A percentile compares a stretch with the other conserved stretches of the same genome.
These are phyloP conservation scores for Arion vulgaris DNA, from an alignment of 1,140 invertebrate genomes.

Conservation along the genomic window DNA sequence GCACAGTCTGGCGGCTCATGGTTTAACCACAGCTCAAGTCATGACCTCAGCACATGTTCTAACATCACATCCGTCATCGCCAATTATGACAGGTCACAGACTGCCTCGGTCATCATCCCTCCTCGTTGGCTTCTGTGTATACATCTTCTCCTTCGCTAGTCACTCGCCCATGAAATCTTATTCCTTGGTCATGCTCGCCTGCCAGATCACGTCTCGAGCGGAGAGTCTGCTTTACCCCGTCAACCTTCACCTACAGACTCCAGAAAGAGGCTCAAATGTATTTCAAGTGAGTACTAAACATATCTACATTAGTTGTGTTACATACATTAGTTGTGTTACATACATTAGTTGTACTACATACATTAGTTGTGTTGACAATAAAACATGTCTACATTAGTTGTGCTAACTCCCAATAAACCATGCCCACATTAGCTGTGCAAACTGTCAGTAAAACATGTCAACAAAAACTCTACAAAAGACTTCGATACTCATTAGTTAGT, in stretches of 20 bases:
- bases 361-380: too few relatives aligned
- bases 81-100: conserved; percentile 11
- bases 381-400: too few relatives aligned
- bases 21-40: conserved; percentile 12
- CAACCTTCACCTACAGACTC: not conserved
- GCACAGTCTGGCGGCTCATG: conserved; percentile 3
- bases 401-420: too few relatives aligned
- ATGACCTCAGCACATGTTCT: conserved; percentile 15
- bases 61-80: conserved; percentile 11
- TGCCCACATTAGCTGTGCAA: too few relatives aligned
- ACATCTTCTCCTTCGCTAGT: not conserved
- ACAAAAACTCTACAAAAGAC: too few relatives aligned
- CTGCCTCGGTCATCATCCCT: not conserved
- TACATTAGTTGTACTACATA: too few relatives aligned
- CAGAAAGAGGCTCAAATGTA: conserved; percentile 11
- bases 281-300: not conserved
- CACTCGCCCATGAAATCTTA: not conserved
- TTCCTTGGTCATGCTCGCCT: not conserved
- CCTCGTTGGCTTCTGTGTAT: not conserved
- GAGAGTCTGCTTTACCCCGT: not conserved
- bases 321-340: too few relatives aligned
- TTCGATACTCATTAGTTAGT: too few relatives aligned
- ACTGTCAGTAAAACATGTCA: too few relatives aligned
- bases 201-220: not conserved
- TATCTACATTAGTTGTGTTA: too few relatives aligned